Evolutionary conservation across 2,888 invertebrate species (phyloP).

Genomic region (Epiblema foenella): DNA sequence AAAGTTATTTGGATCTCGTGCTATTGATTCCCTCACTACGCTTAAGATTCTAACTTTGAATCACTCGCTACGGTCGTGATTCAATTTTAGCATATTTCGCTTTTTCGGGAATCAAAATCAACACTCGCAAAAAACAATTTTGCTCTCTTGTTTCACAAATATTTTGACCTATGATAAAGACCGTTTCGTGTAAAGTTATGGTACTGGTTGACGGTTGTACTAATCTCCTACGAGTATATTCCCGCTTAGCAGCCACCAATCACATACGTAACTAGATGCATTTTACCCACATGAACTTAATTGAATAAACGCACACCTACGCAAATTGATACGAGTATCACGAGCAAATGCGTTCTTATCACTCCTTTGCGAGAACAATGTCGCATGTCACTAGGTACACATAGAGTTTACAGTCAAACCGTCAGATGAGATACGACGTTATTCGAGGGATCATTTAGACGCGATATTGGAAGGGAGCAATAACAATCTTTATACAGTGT

Average conservation of each 20-base stretch:
- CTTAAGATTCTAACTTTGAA: too few species aligned
- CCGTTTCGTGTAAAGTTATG: background rate
- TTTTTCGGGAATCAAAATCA: too few species aligned
- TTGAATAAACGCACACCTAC: conserved; percentile 49
- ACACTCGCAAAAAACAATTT: too few species aligned
- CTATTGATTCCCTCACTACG: too few species aligned
- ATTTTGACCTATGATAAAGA: too few species aligned
- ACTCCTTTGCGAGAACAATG: conserved; percentile 39
- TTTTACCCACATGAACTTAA: conserved; percentile 45
- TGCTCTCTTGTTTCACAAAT: too few species aligned
- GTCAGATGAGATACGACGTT: conserved; percentile 1
- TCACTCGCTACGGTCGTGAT: too few species aligned
- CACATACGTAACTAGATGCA: conserved; percentile 31
- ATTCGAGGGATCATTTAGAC: background rate
- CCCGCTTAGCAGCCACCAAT: conserved; percentile 29
- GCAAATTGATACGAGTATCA: conserved; percentile 30
- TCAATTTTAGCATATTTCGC: too few species aligned
- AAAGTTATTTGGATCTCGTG: too few species aligned
- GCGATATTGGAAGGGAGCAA: conserved; percentile 9
- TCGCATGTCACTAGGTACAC: background rate
- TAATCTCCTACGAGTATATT: background rate
- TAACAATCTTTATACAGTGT: conserved; percentile 35
- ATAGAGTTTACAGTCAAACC: background rate
- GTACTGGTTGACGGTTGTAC: conserved; percentile 13
- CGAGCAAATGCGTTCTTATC: conserved; percentile 24